phyloP scores from a whole-genome alignment of 2,888 invertebrate species.

The Thecocarcelia acutangulata region DNA sequence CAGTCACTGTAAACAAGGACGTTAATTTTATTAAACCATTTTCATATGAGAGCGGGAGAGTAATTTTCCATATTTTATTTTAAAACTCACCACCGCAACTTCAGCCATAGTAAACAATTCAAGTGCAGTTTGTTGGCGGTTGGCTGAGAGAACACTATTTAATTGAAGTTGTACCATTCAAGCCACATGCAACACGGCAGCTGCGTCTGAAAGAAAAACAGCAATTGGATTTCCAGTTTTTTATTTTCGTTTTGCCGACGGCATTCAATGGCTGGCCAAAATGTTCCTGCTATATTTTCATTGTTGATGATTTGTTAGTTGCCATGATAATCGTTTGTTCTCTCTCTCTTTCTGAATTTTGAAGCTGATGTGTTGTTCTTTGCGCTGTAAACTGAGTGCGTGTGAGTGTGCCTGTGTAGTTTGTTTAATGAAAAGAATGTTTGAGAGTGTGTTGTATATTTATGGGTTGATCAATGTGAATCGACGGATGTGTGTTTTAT shows the following conservation, averaged over 20 bases:
- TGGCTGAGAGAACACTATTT: conserved; percentile 35
- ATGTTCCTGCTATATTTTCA: conserved; percentile 19
- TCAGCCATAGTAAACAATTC: conserved; percentile 63
- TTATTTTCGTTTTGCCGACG: conserved; percentile 67
- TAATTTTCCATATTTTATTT: conserved; percentile 17
- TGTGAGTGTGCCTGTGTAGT: conserved; percentile 11
- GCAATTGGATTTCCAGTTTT: conserved; percentile 31
- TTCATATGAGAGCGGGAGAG: conserved; percentile 69
- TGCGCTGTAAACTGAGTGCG: conserved; percentile 22
- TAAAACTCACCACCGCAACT: conserved; percentile 56
- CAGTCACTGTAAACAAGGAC: conserved; percentile 72
- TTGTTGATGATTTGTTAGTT: conserved; percentile 47
- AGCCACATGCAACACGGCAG: conserved; percentile 50
- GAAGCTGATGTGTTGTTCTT: conserved; percentile 61
- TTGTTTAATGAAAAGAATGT: conserved; percentile 55
- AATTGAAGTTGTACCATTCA: conserved; percentile 42
- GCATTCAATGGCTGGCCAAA: conserved; percentile 72
- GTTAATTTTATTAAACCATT: conserved; percentile 47
- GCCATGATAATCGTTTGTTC: conserved; percentile 73
- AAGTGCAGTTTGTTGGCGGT: conserved; percentile 58
- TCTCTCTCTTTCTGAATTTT: conserved; percentile 38
- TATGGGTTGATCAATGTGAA: conserved; percentile 79
- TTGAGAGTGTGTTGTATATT: conserved; percentile 72
- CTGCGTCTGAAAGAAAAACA: conserved; percentile 26
- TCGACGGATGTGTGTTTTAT: conserved; percentile 78